A percentile compares a stretch with the other conserved stretches of the same genome.
Evolutionary conservation across 2,888 invertebrate species (phyloP).

Genomic region (Synanthedon vespiformis): DNA sequence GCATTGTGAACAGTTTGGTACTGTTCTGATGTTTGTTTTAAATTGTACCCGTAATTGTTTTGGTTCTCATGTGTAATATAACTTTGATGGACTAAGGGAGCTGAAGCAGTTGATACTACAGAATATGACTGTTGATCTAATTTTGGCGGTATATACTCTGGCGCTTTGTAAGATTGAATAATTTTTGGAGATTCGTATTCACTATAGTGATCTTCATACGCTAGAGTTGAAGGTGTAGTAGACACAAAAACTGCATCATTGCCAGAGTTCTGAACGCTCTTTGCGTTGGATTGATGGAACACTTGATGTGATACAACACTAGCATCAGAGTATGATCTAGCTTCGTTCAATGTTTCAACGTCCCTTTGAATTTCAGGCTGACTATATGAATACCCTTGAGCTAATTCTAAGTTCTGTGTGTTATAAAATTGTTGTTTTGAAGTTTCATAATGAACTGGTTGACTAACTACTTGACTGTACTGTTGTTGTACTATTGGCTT

Average conservation of each 20-base stretch:
- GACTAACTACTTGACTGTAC: conserved; percentile 27
- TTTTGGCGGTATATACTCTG: conserved; percentile 5
- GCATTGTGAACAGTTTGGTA: conserved; percentile 11
- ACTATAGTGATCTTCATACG: conserved; percentile 50
- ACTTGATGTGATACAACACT: conserved; percentile 53
- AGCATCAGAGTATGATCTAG: conserved; percentile 46
- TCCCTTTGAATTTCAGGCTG: conserved; percentile 57
- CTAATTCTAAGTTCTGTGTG: conserved; percentile 26
- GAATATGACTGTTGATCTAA: conserved; percentile 23
- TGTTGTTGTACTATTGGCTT: conserved; percentile 39
- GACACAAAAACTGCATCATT: conserved; percentile 41
- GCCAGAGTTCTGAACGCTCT: conserved; percentile 15
- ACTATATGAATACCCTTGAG: conserved; percentile 40
- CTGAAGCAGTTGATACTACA: conserved; percentile 9
- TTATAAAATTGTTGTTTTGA: conserved; percentile 22
- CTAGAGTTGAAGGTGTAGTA: conserved; percentile 43
- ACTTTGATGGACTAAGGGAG: conserved; percentile 34
- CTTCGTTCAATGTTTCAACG: conserved; percentile 26
- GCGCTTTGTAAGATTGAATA: conserved; percentile 7
- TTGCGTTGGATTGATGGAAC: conserved; percentile 34
- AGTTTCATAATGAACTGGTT: conserved; percentile 31
- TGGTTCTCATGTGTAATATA: conserved; percentile 27
- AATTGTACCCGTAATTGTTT: conserved; percentile 29
- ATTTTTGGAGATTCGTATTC: conserved; percentile 38
- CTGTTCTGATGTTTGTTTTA: conserved; percentile 24